Evolutionary conservation across 2,888 invertebrate genomes (phyloP).

Genomic region (Lochmaea capreae): DNA sequence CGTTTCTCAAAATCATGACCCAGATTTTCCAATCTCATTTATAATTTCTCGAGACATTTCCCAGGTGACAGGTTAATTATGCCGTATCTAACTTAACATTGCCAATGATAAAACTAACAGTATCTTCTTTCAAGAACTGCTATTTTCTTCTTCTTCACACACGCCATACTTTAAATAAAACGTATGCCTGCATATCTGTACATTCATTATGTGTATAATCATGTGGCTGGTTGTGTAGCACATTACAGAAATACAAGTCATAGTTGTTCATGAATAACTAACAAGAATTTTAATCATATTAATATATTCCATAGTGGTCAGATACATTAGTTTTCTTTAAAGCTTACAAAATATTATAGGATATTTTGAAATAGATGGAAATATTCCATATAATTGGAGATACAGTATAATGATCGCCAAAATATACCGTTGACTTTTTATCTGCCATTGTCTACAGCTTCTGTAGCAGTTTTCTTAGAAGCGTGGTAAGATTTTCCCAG

Average conservation of each 20-base stretch:
- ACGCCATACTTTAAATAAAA: slow-evolving; percentile 40
- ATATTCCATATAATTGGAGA: too few species aligned
- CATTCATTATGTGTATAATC: slow-evolving; percentile 29
- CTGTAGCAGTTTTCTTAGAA: too few species aligned
- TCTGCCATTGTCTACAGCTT: too few species aligned
- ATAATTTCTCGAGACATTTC: not conserved
- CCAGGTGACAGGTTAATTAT: slow-evolving; percentile 6
- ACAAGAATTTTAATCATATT: too few species aligned
- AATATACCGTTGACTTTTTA: too few species aligned
- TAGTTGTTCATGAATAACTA: too few species aligned
- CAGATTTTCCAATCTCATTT: not conserved
- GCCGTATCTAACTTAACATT: slow-evolving; percentile 25
- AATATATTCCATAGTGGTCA: too few species aligned
- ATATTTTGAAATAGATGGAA: too few species aligned
- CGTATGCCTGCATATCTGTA: slow-evolving; percentile 18
- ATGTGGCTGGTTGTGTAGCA: not conserved
- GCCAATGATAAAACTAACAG: slow-evolving; percentile 37
- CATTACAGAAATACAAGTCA: slow-evolving; percentile 20
- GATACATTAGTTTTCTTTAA: too few species aligned
- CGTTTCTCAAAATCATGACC: slow-evolving; percentile 30
- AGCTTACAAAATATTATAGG: too few species aligned
- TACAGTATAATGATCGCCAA: too few species aligned
- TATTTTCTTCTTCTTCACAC: slow-evolving; percentile 32
- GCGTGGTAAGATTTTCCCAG: too few species aligned
- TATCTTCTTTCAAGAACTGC: slow-evolving; percentile 29